Base-by-base conservation (phyloP, 2,888 invertebrate species). In the Subacronicta megacephala region DNA sequence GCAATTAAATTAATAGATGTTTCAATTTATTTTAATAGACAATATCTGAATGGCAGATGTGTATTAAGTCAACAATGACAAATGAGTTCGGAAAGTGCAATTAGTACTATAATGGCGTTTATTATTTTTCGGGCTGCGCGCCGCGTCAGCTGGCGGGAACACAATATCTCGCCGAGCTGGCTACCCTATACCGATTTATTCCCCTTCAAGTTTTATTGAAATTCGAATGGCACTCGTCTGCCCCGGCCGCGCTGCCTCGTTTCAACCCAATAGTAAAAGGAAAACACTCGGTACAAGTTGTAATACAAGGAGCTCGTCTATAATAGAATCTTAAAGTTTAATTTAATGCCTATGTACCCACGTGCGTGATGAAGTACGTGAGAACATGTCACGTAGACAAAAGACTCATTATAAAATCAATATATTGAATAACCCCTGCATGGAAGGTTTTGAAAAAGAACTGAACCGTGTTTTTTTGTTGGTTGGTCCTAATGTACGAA, bases 201-300 rank as follows among this genome's bases (percentile, higher is more conserved):
- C 84, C 87, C 88, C 87, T 87, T 88, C 82, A 84, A 88, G 77
- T 88, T 89, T 89, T 90, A 91, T 90, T 91, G 88, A 90, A 90
- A 88, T 87, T 85, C 82, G 84, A 87, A 89, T 84, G 76, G 81
- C 79, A 69, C 79, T 82, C 80, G 82, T 71, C 64, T 18, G 18
- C 18, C 62, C 67, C 62, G 70, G 12, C 42, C 54, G 55, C 59
- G 54, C 44, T 51, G 55, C 75, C 67, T 77, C 43, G 31, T 57
- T 54, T 70, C 75, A 75, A 77, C 69, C 66, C 56, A 72, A 75
- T 74, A 73, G 61, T 71, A 77, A 80, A 78, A 80, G 63, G 58
- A 80, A 76, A 82, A 82, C 69, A 77, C 60, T 78, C 20, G 17
- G 36, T 45, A 60, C 64, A 52, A 63, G 59, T 60, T 64, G 69